These are phyloP conservation scores for Prunella strophiata DNA, from an alignment of 2,797 vertebrate genomes.

Conservation along the genomic window DNA sequence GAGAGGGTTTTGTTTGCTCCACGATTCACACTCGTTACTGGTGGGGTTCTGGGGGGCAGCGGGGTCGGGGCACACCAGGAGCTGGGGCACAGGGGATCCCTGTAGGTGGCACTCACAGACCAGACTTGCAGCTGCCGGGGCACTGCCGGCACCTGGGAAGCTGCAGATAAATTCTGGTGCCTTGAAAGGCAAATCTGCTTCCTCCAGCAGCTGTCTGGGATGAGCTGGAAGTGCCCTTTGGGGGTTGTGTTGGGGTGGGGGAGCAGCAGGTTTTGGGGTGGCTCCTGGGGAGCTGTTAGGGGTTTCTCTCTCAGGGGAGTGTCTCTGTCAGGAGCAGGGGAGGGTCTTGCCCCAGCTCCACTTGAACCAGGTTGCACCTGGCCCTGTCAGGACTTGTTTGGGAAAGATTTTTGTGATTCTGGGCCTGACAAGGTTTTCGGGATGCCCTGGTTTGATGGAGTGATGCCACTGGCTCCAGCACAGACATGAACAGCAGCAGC, in stretches of 20 bases:
- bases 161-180: background rate
- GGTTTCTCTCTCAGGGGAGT: background rate
- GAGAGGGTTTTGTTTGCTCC: background rate
- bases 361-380: background rate
- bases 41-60: background rate
- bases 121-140: background rate
- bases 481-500: background rate
- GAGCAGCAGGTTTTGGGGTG: background rate
- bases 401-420: background rate
- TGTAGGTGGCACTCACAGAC: constrained; percentile 69
- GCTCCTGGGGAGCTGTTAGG: background rate
- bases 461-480: background rate
- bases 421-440: background rate
- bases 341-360: fast-evolving
- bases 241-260: fast-evolving
- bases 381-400: background rate
- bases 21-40: fast-evolving
- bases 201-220: background rate
- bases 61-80: background rate
- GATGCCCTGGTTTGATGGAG: background rate
- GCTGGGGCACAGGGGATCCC: constrained; percentile 9
- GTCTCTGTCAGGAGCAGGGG: background rate
- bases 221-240: background rate
- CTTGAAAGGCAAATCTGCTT: background rate
- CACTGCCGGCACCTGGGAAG: background rate